phyloP scores from a whole-genome alignment of 1,140 invertebrate species.

The Drosophila sp. region DNA sequence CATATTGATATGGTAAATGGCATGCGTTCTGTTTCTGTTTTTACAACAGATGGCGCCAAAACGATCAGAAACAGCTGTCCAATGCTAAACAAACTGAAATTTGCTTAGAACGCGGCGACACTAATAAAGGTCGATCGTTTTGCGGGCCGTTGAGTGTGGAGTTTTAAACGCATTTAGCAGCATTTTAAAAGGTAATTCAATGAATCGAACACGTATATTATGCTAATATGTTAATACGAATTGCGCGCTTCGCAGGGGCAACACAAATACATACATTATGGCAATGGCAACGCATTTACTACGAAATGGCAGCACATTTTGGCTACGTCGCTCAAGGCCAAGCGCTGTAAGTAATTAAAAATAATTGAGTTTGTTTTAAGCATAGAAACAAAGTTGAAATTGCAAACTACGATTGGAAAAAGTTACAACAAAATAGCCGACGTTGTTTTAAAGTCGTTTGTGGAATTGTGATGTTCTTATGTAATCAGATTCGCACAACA shows the following conservation, averaged over 20 bases:
- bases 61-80: constrained; percentile 45
- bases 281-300: constrained; percentile 74
- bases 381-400: too few relatives aligned
- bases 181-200: constrained; percentile 36
- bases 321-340: constrained; percentile 50
- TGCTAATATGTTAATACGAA: neutral
- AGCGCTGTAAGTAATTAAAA: constrained; percentile 34
- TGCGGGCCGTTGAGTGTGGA: constrained; percentile 23
- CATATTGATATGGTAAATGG: constrained; percentile 11
- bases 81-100: constrained; percentile 47
- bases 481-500: constrained; percentile 49
- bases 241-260: constrained; percentile 1
- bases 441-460: neutral
- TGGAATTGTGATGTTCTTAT: constrained; percentile 43
- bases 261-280: constrained; percentile 6
- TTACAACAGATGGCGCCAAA: constrained; percentile 33
- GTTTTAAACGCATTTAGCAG: constrained; percentile 17
- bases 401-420: too few relatives aligned
- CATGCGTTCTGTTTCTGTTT: neutral
- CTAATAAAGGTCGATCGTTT: constrained; percentile 47
- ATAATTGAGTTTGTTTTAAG: too few relatives aligned
- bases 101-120: constrained; percentile 41
- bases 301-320: constrained; percentile 57
- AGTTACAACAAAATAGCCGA: neutral
- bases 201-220: neutral